Base-by-base conservation (phyloP, 1,140 invertebrate species). In the Drosophila busckii region DNA sequence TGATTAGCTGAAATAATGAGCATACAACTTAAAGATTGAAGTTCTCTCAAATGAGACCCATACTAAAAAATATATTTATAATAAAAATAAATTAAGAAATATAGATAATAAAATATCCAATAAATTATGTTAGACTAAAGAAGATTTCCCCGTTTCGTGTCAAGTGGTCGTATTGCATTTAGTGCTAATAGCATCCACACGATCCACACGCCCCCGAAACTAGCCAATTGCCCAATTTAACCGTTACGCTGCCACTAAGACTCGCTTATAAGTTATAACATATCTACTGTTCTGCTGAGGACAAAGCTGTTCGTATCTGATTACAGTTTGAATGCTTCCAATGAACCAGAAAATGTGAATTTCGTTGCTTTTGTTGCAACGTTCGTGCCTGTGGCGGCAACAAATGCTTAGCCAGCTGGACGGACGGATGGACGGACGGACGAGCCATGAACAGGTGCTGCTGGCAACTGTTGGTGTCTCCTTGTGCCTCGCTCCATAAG, bases 261-360 rank as follows among this genome's bases (percentile, higher is more conserved):
- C n/a, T n/a, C n/a, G n/a, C n/a, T n/a, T n/a, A n/a, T n/a, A n/a
- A n/a, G n/a, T n/a, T n/a, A n/a, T n/a, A n/a, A n/a, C n/a, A n/a
- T n/a, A n/a, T n/a, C n/a, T n/a, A n/a, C n/a, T n/a, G n/a, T n/a
- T n/a, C n/a, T n/a, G n/a, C n/a, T n/a, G n/a, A 22, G 19, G 12
- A 13, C 25, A 41, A 17, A 9, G 48, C 31, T 48, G 45, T 41
- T 65, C 32, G 62, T 71, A 78, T 78, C 71, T 71, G 71, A 78
- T 78, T 78, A 78, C 71, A 78, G 44, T 78, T 78, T 78, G 71
- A 78, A 78, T 78, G 67, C 62, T 29, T 68, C 73, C 71, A 78
- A 78, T 78, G 71, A 78, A 78, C 71, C 71, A 78, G 73, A 78
- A 78, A 78, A 78, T 78, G n/a, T n/a, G n/a, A n/a, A n/a, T n/a